Evolutionary conservation across 2,797 vertebrate species (phyloP), one percentile per base, ranked within the genome.

Genomic region (Emydoidea blandingii): DNA sequence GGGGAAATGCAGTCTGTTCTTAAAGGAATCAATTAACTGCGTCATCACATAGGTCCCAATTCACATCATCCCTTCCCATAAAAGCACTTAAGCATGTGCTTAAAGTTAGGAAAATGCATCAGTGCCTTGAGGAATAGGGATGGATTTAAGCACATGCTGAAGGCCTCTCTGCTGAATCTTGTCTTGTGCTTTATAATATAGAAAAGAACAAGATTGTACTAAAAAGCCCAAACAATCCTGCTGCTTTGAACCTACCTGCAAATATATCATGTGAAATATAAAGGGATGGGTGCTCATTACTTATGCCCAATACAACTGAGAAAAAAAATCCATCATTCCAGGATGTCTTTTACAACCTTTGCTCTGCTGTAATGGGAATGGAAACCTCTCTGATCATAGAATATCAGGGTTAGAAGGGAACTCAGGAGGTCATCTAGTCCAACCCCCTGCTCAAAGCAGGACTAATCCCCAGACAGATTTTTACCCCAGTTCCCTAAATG

Each of bases 11-110:
- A 84, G 94, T 27, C 95, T 92, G 53, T 83, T 88, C 91, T 95
- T 94, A 96, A 94, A 95, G 92, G 84, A 96, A 93, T 94, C 86
- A 91, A 92, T 96, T 95, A 93, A 97, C 92, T 97, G 86, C 76
- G 95, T 81, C 91, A 88, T 95, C 79, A 90, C 53, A 89, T 92
- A 88, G 85, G 92, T 91, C 86, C 57, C 44, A 85, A 0, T 78
- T 94, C 2, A 0, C 68, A 91, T 34, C 86, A 57, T 97, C 81
- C 19, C 54, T 76, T 92, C 94, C 89, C 53, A 95, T 85, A 84
- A 91, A 95, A 94, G 83, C 37, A 89, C 85, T 94, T 95, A 89
- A 96, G 88, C 85, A 62, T 95, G 92, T 95, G 76, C 93, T 91
- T 92, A 96, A 90, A 25, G 96, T 90, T 95, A 92, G 96, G 68